These are phyloP conservation scores for Porites divaricata DNA, from an alignment of 92 coral and sea anemone genomes.

Conservation along the genomic window DNA sequence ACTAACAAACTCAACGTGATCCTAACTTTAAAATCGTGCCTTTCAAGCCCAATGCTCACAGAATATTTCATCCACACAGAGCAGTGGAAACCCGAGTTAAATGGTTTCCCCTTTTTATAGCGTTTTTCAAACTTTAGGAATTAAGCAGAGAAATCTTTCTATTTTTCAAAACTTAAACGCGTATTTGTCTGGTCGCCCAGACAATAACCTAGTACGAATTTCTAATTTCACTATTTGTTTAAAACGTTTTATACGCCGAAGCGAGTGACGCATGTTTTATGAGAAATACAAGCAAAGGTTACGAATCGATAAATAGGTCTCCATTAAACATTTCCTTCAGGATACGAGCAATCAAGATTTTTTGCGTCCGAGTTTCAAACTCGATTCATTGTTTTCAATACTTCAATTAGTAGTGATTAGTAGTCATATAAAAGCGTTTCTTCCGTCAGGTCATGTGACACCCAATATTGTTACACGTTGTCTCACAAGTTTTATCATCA, in stretches of 20 bases:
- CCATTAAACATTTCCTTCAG: no score
- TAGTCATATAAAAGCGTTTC: not conserved
- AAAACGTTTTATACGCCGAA: not conserved
- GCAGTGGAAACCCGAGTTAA: no score
- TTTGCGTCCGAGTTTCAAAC: not conserved
- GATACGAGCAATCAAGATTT: not conserved
- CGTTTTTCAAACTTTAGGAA: not conserved
- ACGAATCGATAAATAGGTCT: not conserved
- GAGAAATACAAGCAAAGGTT: not conserved
- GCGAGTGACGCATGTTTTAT: not conserved
- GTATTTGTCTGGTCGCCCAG: not conserved
- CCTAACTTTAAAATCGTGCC: no score
- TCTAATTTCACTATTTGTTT: slow-evolving; percentile 8
- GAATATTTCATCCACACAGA: no score
- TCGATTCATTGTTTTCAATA: not conserved
- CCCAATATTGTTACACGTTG: not conserved
- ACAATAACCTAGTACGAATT: not conserved
- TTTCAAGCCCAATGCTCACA: no score
- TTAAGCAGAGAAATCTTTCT: not conserved
- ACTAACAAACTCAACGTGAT: no score
- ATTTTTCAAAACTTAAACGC: not conserved
- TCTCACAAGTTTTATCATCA: not conserved
- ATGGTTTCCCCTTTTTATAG: not conserved
- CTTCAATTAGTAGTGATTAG: no score
- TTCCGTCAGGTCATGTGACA: not conserved